These are phyloP conservation scores for Orbicella faveolata DNA, from an alignment of 64 coral and sea anemone genomes.

Conservation along the genomic window DNA sequence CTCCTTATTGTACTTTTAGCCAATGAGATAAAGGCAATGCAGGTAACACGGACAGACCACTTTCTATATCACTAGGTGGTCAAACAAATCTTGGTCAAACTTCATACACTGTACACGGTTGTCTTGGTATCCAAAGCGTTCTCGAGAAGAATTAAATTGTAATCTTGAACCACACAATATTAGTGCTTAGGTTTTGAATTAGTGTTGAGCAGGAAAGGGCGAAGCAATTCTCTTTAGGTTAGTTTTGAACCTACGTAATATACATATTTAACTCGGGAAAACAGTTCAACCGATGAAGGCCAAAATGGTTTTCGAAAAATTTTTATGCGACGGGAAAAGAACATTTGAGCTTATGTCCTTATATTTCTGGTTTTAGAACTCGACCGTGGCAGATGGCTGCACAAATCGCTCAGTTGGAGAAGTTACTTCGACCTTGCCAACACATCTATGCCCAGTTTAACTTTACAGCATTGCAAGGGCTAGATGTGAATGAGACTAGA, in stretches of 20 bases:
- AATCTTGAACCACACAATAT: background rate
- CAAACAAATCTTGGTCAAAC: conserved; percentile 1
- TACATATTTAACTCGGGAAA: background rate
- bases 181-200: background rate
- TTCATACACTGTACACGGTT: background rate
- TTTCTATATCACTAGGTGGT: background rate
- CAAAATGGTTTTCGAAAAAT: background rate
- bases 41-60: background rate
- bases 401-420: background rate
- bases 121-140: background rate
- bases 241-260: background rate
- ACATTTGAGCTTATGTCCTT: background rate
- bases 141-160: conserved; percentile 10
- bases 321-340: background rate
- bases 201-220: background rate
- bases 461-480: background rate
- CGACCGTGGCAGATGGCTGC: background rate
- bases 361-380: background rate
- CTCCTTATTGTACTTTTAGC: conserved; percentile 4
- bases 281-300: background rate
- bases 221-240: background rate
- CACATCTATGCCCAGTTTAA: background rate
- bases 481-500: background rate
- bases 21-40: background rate
- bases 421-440: background rate